phyloP scores from a whole-genome alignment of 2,797 vertebrate genomes.

The Aplochiton taeniatus region DNA sequence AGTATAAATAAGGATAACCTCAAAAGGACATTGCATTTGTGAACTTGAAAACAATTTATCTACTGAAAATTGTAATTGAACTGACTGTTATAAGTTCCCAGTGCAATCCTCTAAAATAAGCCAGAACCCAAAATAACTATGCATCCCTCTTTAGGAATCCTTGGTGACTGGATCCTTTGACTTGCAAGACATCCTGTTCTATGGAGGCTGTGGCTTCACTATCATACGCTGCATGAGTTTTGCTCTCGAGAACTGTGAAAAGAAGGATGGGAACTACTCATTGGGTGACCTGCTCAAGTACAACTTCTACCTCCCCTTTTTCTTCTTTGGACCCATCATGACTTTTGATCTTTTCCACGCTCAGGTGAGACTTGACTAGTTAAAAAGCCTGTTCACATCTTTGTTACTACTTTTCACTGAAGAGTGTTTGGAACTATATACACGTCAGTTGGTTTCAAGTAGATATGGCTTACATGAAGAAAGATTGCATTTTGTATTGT shows the following conservation, averaged over 20 bases:
- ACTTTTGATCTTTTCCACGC: constrained; percentile 89
- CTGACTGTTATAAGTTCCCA: too few species aligned
- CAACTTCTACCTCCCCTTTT: constrained; percentile 99
- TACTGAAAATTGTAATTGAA: too few species aligned
- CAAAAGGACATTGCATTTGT: too few species aligned
- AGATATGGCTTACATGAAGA: too few species aligned
- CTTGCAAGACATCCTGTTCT: constrained; percentile 95
- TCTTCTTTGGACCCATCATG: constrained; percentile 98
- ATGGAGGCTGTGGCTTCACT: constrained; percentile 89
- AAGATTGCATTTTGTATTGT: too few species aligned
- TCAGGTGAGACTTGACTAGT: constrained; percentile 79
- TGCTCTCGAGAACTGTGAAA: constrained; percentile 87
- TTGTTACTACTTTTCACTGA: background rate
- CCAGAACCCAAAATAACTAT: constrained; percentile 6
- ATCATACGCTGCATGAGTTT: constrained; percentile 97
- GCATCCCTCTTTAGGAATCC: constrained; percentile 74
- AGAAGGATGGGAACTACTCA: constrained; percentile 84
- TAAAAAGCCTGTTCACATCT: background rate
- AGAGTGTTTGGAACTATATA: background rate
- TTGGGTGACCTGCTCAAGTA: constrained; percentile 91
- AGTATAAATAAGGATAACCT: too few species aligned
- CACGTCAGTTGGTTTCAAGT: too few species aligned
- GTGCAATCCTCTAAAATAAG: too few species aligned
- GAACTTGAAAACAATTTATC: too few species aligned
- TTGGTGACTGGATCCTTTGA: constrained; percentile 87